These are phyloP conservation scores for Sapajus apella DNA, from an alignment of 2,113 vertebrate species.

Conservation along the genomic window DNA sequence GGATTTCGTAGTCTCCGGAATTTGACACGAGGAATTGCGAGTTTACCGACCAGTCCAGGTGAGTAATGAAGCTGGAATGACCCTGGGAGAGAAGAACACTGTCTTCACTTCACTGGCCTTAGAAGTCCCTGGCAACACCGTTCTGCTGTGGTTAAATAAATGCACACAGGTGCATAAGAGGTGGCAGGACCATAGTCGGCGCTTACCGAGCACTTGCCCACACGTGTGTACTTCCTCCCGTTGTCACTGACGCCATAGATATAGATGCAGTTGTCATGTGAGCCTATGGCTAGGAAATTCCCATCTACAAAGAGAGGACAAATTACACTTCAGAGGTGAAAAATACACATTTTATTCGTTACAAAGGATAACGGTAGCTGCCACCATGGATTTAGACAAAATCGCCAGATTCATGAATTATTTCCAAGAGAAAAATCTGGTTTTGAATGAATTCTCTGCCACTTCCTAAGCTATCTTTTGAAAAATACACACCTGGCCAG, in stretches of 20 bases:
- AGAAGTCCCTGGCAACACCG: rapidly evolving
- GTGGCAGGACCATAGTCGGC: rapidly evolving
- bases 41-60: conserved; percentile 97
- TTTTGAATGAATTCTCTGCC: not conserved
- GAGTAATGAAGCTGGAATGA: conserved; percentile 99
- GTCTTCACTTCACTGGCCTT: not conserved
- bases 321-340: not conserved
- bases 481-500: not conserved
- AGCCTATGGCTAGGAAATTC: conserved; percentile 96
- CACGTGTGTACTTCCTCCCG: conserved; percentile 94
- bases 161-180: rapidly evolving
- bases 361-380: not conserved
- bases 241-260: conserved; percentile 94
- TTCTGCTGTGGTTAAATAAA: rapidly evolving
- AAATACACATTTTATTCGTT: not conserved
- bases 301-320: conserved; percentile 87
- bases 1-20: conserved; percentile 98
- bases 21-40: conserved; percentile 98
- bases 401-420: rapidly evolving
- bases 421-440: not conserved
- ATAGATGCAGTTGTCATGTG: conserved; percentile 99
- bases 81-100: conserved; percentile 84
- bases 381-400: not conserved
- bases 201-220: conserved; percentile 98
- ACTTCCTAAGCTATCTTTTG: too few relatives aligned